Base-by-base conservation (phyloP, 2,888 invertebrate genomes). In the Nomada ferruginata region DNA sequence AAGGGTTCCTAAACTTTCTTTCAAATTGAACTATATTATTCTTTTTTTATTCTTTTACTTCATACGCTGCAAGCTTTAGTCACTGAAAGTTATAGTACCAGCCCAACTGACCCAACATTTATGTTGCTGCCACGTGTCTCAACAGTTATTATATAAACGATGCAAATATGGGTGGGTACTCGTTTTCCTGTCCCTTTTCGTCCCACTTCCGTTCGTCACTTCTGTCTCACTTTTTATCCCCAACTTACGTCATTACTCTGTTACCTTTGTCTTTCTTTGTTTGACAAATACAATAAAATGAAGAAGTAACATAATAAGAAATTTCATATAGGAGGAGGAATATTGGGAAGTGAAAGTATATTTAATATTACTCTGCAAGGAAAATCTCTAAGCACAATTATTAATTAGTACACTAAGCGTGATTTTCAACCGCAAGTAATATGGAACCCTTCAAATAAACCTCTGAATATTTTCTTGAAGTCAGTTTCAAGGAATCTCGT, bases 81-180 rank as follows among this genome's bases (percentile, higher is more conserved):
- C 44, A 44, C 11, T 2, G 5, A 13, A 11, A 44, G 44, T 44
- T 29, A 66, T 66, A 36, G n/a, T 36, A 66, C 52, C 52, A 36
- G 50, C 29, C 29, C 29, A 65, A 64, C 65, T 50, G 52, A 10
- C 52, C 52, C 53, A 0, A 15, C 13, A 29, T 66, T 66, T 53
- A 53, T 53, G 53, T 20, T 20, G 53, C 66, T 53, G 29, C 20
- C 53, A 36, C 52, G 53, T 36, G 66, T 52, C 52, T 36, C 66
- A 53, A 66, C 26, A 36, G 20, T 66, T 36, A 20, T 36, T 29
- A 1, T 20, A 42, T 66, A 53, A 66, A 66, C 36, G 29, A 50
- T 52, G 53, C 10, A 20, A 29, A 36, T 66, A 53, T 36, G 20
- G 53, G 36, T 9, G 36, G 20, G 29, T 53, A 15, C 53, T 36